Conservation (phyloP, 2,113 vertebrate species). For the Gambusia holbrooki region DNA sequence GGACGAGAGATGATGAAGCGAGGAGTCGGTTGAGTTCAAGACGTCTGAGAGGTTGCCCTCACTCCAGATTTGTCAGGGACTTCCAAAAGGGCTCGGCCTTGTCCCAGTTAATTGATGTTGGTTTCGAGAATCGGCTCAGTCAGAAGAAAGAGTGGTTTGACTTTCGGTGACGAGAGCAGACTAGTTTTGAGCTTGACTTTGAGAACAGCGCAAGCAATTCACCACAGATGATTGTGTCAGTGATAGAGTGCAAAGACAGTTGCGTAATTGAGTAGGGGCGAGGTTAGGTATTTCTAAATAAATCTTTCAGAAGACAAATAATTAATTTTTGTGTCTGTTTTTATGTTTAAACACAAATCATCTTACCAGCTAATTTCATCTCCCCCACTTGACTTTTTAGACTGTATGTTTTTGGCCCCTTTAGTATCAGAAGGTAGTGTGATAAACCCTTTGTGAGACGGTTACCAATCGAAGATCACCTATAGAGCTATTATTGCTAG, state of each 20-base stretch:
- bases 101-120: neutral
- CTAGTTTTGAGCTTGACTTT: neutral
- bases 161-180: neutral
- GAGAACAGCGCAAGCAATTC: neutral
- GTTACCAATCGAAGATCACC: too few relatives aligned
- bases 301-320: neutral
- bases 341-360: neutral
- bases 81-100: neutral
- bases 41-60: neutral
- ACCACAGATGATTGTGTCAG: neutral
- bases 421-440: too few relatives aligned
- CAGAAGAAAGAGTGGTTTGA: neutral
- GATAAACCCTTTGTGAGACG: too few relatives aligned
- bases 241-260: neutral
- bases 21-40: slow-evolving; percentile 11
- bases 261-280: too few relatives aligned
- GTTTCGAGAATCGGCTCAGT: neutral
- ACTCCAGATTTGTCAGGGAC: neutral
- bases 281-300: neutral
- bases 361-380: neutral
- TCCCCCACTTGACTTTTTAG: too few relatives aligned
- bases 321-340: neutral
- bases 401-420: too few relatives aligned
- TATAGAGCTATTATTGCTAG: too few relatives aligned
- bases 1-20: slow-evolving; percentile 13